Percentiles rank a stretch among this genome's conserved stretches.
Evolutionary conservation across 2,888 invertebrate species (phyloP).

Genomic region (Heliothis peltigera): DNA sequence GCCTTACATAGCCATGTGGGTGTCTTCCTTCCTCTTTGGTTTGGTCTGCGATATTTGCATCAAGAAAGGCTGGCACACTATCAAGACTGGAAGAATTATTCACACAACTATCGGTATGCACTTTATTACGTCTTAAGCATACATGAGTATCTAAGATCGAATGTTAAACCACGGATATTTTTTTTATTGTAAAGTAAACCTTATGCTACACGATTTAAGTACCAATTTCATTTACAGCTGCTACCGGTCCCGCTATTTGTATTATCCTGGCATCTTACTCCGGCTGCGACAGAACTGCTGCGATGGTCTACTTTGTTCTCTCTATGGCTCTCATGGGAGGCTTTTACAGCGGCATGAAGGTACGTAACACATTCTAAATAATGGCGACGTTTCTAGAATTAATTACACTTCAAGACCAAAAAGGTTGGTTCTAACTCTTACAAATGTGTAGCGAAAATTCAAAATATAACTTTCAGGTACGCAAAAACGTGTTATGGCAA

Average conservation of each 20-base stretch:
- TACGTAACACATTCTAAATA: constrained; percentile 47
- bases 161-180: background rate
- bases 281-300: constrained; percentile 87
- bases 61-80: constrained; percentile 89
- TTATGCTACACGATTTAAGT: background rate
- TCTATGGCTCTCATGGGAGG: constrained; percentile 93
- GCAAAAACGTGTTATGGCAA: background rate
- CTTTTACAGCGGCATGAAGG: constrained; percentile 92
- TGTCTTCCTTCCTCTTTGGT: constrained; percentile 91
- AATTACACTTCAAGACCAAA: background rate
- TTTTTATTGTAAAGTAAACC: background rate
- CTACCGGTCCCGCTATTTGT: constrained; percentile 91
- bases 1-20: constrained; percentile 92
- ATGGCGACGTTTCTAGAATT: background rate
- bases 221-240: constrained; percentile 81
- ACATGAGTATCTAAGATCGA: no score
- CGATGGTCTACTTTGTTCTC: constrained; percentile 90
- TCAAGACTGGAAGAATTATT: constrained; percentile 91
- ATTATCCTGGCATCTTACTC: constrained; percentile 91
- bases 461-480: background rate
- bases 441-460: no score
- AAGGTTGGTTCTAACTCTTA: no score
- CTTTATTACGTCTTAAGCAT: no score
- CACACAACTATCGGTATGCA: constrained; percentile 92
- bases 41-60: constrained; percentile 92